Percentiles rank a stretch among this genome's conserved stretches.
Conservation (phyloP, 2,797 vertebrate species). For the Salarias fasciatus region DNA sequence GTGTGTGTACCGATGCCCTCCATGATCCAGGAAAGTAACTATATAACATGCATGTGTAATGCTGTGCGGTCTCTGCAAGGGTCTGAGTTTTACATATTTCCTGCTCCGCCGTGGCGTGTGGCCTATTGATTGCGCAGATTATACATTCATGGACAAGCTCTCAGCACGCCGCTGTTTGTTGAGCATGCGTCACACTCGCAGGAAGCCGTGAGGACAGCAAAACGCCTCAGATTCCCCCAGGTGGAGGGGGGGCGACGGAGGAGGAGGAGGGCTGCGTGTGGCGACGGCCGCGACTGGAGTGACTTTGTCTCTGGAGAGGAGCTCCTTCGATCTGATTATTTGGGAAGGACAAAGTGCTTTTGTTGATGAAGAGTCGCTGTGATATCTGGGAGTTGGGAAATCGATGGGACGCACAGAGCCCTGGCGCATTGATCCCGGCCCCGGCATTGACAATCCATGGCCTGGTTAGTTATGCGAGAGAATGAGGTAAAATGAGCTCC, state of each 20-base stretch:
- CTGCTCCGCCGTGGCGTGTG: not conserved
- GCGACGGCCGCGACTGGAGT: slow-evolving; percentile 51
- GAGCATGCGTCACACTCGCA: slow-evolving; percentile 48
- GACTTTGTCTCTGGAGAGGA: slow-evolving; percentile 74
- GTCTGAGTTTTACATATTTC: not conserved
- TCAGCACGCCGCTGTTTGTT: slow-evolving; percentile 59
- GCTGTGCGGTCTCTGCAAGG: not conserved
- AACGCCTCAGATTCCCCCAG: slow-evolving; percentile 45
- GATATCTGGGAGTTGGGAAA: slow-evolving; percentile 88
- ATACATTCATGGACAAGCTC: slow-evolving; percentile 61
- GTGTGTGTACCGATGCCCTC: too few relatives aligned
- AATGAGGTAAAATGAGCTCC: slow-evolving; percentile 85
- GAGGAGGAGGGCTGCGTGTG: not conserved
- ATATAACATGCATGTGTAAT: not conserved
- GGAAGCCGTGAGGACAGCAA: slow-evolving; percentile 55
- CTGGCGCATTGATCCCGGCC: slow-evolving; percentile 85
- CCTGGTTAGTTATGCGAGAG: slow-evolving; percentile 87
- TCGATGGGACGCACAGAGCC: slow-evolving; percentile 86
- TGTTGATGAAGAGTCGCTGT: slow-evolving; percentile 88
- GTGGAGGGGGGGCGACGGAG: not conserved
- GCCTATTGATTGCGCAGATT: slow-evolving; percentile 57
- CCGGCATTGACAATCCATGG: slow-evolving; percentile 86
- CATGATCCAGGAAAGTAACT: too few relatives aligned
- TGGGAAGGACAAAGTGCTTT: slow-evolving; percentile 89
- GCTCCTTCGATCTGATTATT: slow-evolving; percentile 87